These are phyloP conservation scores for Drosophila orosa DNA, from an alignment of 1,140 invertebrate genomes.

Conservation along the genomic window DNA sequence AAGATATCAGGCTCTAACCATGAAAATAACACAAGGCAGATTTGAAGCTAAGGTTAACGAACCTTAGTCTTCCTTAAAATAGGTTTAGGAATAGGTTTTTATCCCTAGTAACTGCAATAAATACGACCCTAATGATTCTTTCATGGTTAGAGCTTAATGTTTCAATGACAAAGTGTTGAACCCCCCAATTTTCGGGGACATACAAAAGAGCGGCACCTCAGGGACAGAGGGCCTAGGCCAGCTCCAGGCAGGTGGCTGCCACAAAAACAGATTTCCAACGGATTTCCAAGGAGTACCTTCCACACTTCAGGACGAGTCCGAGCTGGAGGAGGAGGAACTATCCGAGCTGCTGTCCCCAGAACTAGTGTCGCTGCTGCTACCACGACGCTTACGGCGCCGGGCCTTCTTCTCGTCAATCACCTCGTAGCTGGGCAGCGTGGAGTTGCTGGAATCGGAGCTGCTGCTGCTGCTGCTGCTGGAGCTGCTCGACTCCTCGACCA, in stretches of 20 bases:
- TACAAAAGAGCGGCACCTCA: constrained; percentile 38
- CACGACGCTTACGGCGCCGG: constrained; percentile 54
- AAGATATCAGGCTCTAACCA: constrained; percentile 32
- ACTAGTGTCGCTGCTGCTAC: constrained; percentile 61
- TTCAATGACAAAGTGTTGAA: constrained; percentile 23
- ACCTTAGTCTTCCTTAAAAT: neutral
- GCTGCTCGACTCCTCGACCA: constrained; percentile 74
- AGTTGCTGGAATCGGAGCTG: constrained; percentile 74
- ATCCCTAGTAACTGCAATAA: neutral
- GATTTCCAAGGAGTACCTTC: constrained; percentile 35
- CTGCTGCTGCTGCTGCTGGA: constrained; percentile 63
- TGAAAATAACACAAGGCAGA: neutral
- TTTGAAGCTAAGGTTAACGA: neutral
- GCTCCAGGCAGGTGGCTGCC: constrained; percentile 33
- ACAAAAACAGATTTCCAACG: constrained; percentile 53
- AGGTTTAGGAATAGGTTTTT: neutral
- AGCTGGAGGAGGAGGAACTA: constrained; percentile 65
- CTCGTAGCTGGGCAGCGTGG: constrained; percentile 81
- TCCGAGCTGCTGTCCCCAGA: constrained; percentile 64
- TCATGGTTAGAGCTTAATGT: neutral
- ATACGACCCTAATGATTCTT: neutral
- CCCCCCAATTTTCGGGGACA: constrained; percentile 8
- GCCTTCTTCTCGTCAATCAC: constrained; percentile 80
- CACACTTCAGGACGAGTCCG: constrained; percentile 62
- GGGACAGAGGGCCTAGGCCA: constrained; percentile 24